These are phyloP conservation scores for Taurulus bubalis DNA, from an alignment of 2,113 vertebrate genomes.

Conservation along the genomic window DNA sequence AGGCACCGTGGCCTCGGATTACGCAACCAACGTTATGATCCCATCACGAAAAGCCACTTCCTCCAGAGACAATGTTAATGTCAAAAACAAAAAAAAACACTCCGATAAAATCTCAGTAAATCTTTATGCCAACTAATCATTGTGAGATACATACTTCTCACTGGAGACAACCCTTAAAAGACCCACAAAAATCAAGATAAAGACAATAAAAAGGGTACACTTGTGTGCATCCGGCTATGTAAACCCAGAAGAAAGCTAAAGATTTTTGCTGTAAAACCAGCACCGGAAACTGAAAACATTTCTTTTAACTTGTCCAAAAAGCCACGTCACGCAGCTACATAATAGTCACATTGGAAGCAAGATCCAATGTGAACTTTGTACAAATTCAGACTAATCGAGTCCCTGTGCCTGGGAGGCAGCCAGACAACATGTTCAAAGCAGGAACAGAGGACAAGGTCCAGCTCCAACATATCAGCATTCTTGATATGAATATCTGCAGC, in stretches of 20 bases:
- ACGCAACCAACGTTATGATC: slow-evolving; percentile 1
- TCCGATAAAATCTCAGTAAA: no score
- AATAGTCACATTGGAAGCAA: not conserved
- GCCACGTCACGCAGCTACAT: not conserved
- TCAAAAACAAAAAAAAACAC: not conserved
- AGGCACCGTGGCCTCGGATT: slow-evolving; percentile 10
- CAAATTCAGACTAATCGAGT: slow-evolving; percentile 30
- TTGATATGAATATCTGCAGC: slow-evolving; percentile 55
- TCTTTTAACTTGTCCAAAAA: not conserved
- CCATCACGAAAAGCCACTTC: slow-evolving; percentile 28
- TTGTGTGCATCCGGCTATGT: not conserved
- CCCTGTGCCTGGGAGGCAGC: slow-evolving; percentile 29
- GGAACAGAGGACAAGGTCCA: slow-evolving; percentile 77
- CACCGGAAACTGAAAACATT: not conserved
- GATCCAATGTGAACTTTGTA: slow-evolving; percentile 63
- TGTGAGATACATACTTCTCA: no score
- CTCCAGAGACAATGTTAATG: not conserved
- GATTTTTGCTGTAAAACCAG: not conserved
- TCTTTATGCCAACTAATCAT: no score
- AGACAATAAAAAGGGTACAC: not conserved
- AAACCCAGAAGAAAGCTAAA: not conserved
- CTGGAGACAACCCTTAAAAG: not conserved
- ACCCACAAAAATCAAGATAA: no score
- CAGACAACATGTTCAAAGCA: slow-evolving; percentile 41
- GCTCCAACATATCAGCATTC: slow-evolving; percentile 72